A percentile compares a stretch with the other conserved stretches of the same genome.
Evolutionary conservation across 2,113 vertebrate species (phyloP).

Genomic region (Lichenostomus cassidix): DNA sequence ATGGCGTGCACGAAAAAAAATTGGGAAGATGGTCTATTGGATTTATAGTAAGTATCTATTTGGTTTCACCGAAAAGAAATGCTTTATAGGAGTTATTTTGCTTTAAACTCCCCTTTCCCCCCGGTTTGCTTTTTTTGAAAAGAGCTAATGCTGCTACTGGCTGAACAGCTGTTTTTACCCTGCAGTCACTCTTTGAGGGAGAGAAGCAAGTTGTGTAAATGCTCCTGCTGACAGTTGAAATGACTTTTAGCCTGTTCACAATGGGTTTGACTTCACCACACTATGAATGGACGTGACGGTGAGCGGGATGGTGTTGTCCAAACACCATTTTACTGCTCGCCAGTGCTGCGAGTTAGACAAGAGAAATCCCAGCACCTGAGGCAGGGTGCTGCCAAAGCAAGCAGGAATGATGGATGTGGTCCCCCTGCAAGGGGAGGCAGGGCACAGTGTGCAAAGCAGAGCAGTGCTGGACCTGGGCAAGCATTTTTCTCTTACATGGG

Average conservation of each 20-base stretch:
- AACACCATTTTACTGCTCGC: fast-evolving
- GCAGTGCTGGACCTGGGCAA: background rate
- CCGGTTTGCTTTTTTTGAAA: conserved; percentile 5
- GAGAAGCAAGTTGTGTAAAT: conserved; percentile 46
- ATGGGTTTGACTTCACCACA: background rate
- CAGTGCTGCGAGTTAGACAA: background rate
- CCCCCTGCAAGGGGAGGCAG: background rate
- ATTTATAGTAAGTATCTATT: conserved; percentile 52
- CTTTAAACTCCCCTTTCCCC: background rate
- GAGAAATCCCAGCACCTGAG: background rate
- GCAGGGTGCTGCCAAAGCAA: background rate
- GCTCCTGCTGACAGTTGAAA: conserved; percentile 38
- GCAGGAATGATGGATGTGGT: background rate
- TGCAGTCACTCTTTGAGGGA: conserved; percentile 25
- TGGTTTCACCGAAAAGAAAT: conserved; percentile 55
- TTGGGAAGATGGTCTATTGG: conserved; percentile 9
- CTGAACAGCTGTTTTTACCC: conserved; percentile 22
- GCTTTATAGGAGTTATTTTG: background rate
- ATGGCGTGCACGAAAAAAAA: background rate
- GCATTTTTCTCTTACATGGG: background rate
- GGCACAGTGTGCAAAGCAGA: background rate
- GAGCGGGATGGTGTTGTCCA: background rate
- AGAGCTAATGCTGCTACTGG: background rate
- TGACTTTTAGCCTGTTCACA: conserved; percentile 31
- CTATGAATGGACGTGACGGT: background rate